Evolutionary conservation across 2,113 vertebrate genomes (phyloP).

Genomic region (Puffinus mauretanicus): DNA sequence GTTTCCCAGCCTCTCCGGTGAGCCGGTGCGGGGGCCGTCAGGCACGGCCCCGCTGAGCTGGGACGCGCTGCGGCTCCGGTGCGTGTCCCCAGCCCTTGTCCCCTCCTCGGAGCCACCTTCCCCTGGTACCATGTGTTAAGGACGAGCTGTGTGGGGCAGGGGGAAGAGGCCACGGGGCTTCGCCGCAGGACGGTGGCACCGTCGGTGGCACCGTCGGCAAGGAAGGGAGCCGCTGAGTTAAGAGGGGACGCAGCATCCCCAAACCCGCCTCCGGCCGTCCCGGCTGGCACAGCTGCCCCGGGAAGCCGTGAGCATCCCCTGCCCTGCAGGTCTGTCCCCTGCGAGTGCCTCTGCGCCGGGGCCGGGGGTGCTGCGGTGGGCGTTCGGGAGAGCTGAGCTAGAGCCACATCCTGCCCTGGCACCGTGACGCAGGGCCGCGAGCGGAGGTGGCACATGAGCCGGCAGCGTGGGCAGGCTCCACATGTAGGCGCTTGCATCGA

Average conservation of each 20-base stretch:
- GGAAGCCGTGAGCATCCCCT: accelerated
- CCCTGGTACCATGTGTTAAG: accelerated
- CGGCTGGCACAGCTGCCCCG: not conserved
- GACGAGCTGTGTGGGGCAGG: accelerated
- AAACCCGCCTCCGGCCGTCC: not conserved
- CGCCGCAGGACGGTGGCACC: not conserved
- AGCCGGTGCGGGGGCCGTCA: accelerated
- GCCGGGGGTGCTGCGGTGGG: not conserved
- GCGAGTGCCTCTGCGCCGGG: accelerated
- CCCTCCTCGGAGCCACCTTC: not conserved
- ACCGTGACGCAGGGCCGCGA: accelerated
- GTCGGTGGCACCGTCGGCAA: accelerated
- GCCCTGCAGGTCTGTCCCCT: not conserved
- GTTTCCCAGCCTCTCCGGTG: not conserved
- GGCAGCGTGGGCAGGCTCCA: not conserved
- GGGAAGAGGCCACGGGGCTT: not conserved
- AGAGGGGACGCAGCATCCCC: not conserved
- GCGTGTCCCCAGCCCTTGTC: not conserved
- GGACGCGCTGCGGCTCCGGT: accelerated
- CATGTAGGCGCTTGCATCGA: accelerated
- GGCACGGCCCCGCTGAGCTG: not conserved
- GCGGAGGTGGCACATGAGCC: not conserved
- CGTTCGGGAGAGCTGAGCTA: accelerated
- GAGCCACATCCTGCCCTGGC: accelerated
- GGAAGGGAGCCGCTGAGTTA: accelerated